Percentiles rank a stretch among this genome's conserved stretches.
Evolutionary conservation across 2,113 vertebrate genomes (phyloP).

Genomic region (Corynorhinus townsendii): DNA sequence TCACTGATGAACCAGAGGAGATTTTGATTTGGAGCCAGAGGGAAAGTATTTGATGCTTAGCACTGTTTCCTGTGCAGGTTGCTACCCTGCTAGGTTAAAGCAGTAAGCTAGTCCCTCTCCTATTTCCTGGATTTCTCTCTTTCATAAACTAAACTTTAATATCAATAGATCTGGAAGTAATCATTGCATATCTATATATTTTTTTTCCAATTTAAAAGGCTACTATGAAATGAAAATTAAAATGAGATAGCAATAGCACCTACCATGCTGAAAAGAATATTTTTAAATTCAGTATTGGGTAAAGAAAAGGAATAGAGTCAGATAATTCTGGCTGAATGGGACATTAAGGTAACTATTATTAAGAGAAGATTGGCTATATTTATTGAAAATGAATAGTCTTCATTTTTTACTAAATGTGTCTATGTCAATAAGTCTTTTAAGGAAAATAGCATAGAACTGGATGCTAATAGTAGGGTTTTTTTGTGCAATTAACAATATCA

Average conservation of each 20-base stretch:
- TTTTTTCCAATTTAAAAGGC: neutral
- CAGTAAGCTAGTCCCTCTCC: neutral
- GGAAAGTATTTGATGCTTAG: neutral
- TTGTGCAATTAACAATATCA: neutral
- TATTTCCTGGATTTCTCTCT: neutral
- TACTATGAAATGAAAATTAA: constrained; percentile 22
- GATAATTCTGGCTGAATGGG: neutral
- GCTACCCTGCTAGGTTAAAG: neutral
- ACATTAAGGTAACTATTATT: neutral
- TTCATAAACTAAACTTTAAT: neutral
- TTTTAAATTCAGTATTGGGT: neutral
- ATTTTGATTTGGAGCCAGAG: neutral
- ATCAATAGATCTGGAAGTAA: neutral
- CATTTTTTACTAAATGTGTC: neutral
- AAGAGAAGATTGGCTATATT: neutral
- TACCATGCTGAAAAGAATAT: neutral
- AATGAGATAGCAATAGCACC: neutral
- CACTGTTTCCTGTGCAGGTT: neutral
- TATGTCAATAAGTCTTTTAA: neutral
- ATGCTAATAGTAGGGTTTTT: neutral
- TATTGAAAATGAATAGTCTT: too few species aligned
- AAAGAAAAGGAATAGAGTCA: neutral
- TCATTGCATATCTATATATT: neutral
- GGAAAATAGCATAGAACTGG: neutral
- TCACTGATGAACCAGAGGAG: neutral